Evolutionary conservation across 2,888 invertebrate genomes (phyloP), one percentile per base, ranked within the genome.

Genomic region (Ichneumon xanthorius): DNA sequence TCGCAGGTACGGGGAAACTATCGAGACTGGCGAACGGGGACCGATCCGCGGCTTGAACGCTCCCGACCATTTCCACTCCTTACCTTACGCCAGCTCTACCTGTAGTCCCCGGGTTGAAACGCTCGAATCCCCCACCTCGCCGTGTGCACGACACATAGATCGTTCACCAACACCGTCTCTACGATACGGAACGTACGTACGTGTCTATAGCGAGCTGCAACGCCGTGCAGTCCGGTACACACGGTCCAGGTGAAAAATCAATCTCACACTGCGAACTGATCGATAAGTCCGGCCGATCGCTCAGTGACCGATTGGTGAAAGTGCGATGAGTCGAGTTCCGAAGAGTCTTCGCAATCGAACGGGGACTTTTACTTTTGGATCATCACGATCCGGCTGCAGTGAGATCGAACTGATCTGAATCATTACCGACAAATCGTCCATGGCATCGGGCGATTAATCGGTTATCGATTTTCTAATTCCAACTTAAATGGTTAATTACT

Each of bases 1-100:
- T 87, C 90, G 88, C 91, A 90, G 89, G 90, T 90, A 90, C 90
- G 92, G 90, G 90, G 90, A 91, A 92, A 90, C 92, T 91, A 92
- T 91, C 89, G 92, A 92, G 91, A 93, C 93, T 93, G 90, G 88
- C 88, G 90, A 83, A 81, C 72, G 63, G 77, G 58, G 75, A 87
- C 87, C 88, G 88, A 86, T 88, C 85, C 88, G 82, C 86, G 80
- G 88, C 90, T 88, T 80, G 80, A 87, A 83, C 88, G 85, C 85
- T 87, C 86, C 22, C 76, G n/a, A 33, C 76, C 81, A 65, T 65
- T 67, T 68, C 40, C 58, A 26, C 58, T 78, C 76, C 78, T 82
- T 80, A 77, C 81, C 63, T 83, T 78, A 33, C 76, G 63, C 80
- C 75, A 82, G 77, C 84, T 86, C 86, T 82, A 80, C 82, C 86